Evolutionary conservation across 2,113 vertebrate genomes (phyloP), one percentile per base, ranked within the genome.

Genomic region (Datnioides undecimradiatus): DNA sequence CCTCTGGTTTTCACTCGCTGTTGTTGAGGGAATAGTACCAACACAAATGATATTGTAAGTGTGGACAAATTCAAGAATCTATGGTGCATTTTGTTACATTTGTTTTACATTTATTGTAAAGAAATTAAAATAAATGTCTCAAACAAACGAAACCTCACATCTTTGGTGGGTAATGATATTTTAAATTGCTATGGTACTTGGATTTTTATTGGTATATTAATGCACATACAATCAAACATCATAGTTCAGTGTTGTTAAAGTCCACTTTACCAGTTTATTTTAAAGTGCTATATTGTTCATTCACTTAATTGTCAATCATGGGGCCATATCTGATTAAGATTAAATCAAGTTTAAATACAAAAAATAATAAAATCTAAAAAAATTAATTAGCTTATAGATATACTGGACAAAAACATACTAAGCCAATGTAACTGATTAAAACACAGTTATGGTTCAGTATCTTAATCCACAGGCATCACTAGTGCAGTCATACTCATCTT

Each of bases 1-100:
- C 77, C 81, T 83, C 41, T 76, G 75, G 19, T 45, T 72, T 78
- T 79, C 45, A 73, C 49, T 66, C 78, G 59, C 72, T 76, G 64
- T 51, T 71, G 75, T 46, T 77, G 63, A 36, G 48, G 43, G 38
- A 57, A 67, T 60, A 12, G 11, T n/a, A 65, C 55, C 46, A 68
- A 78, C 40, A 6, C n/a, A 85, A 70, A 77, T 51, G 0, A 41
- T 60, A 67, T 29, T 36, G n/a, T 8, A 62, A 57, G 41, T 21
- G 23, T 41, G 54, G 29, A 45, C 45, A 38, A 64, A 40, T 11
- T n/a, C 3, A 55, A 66, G 19, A 59, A 64, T 72, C 55, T 60
- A 83, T 78, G 86, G 88, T 91, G 87, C 86, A 82, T 90, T 92
- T 92, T 91, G 75, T 91, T 89, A 90, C 80, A 79, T 73, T 71